A percentile compares a stretch with the other conserved stretches of the same genome.
Conservation (phyloP, 2,797 vertebrate species). For the Dallia pectoralis region DNA sequence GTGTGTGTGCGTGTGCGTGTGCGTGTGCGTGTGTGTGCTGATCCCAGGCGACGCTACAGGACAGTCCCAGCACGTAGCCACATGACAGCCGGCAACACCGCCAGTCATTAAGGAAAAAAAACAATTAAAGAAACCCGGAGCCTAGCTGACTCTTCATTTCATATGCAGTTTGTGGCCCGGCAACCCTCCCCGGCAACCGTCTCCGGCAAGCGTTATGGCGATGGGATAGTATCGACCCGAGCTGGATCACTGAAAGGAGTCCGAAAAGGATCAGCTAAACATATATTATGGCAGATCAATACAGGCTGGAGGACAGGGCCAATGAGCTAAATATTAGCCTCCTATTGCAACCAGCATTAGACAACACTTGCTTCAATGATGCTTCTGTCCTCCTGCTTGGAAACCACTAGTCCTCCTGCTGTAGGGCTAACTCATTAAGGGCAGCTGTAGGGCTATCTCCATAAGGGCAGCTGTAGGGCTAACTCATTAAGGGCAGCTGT, state of each 20-base stretch:
- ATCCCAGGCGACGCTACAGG: constrained; percentile 38
- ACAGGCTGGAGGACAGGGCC: constrained; percentile 63
- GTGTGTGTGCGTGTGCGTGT: too few species aligned
- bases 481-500: too few species aligned
- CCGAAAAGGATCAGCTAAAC: constrained; percentile 72
- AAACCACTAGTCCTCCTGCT: constrained; percentile 36
- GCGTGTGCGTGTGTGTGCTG: too few species aligned
- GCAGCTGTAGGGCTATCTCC: too few species aligned
- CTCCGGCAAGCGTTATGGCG: constrained; percentile 59
- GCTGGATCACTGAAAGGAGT: constrained; percentile 71
- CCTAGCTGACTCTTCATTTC: constrained; percentile 36
- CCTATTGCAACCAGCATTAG: constrained; percentile 44
- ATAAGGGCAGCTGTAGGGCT: too few species aligned
- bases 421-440: constrained; percentile 51
- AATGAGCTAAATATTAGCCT: constrained; percentile 69
- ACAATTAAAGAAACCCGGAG: background rate
- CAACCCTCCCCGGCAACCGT: constrained; percentile 42
- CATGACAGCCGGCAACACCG: constrained; percentile 61
- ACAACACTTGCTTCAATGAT: constrained; percentile 47
- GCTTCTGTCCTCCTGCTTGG: constrained; percentile 41
- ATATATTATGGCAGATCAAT: constrained; percentile 72
- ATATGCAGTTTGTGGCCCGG: constrained; percentile 37
- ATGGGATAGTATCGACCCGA: constrained; percentile 64
- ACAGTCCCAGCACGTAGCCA: constrained; percentile 63
- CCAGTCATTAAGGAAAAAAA: constrained; percentile 53